These are phyloP conservation scores for Loriculus beryllinus DNA, from an alignment of 2,797 vertebrate genomes.

Conservation along the genomic window DNA sequence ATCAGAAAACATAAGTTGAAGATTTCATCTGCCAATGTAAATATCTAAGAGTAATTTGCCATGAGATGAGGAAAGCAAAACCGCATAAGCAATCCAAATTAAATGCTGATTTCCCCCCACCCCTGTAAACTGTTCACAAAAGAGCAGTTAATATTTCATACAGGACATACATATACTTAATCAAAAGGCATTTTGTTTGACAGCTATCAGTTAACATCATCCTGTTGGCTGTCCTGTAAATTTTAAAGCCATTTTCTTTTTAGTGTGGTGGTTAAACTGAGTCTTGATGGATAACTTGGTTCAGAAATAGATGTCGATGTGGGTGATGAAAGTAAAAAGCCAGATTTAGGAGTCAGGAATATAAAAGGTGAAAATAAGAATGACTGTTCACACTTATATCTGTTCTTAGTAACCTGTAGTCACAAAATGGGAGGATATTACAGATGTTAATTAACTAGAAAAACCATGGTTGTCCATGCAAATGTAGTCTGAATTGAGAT, in stretches of 20 bases:
- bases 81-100: not conserved
- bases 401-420: not conserved
- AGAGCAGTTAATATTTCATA: not conserved
- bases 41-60: not conserved
- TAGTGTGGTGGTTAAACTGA: not conserved
- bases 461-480: not conserved
- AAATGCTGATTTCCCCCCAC: not conserved
- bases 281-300: not conserved
- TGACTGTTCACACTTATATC: not conserved
- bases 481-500: not conserved
- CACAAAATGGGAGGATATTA: not conserved
- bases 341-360: not conserved
- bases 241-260: not conserved
- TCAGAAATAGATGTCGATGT: not conserved
- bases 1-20: constrained; percentile 3
- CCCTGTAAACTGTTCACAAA: not conserved
- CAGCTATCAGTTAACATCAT: not conserved
- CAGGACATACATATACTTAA: not conserved
- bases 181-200: not conserved
- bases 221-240: not conserved
- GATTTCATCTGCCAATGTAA: not conserved
- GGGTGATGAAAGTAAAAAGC: not conserved
- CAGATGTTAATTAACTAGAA: not conserved
- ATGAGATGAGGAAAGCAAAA: not conserved
- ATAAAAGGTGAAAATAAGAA: not conserved